These are phyloP conservation scores for Adela reaumurella DNA, from an alignment of 2,888 invertebrate species.

Conservation along the genomic window DNA sequence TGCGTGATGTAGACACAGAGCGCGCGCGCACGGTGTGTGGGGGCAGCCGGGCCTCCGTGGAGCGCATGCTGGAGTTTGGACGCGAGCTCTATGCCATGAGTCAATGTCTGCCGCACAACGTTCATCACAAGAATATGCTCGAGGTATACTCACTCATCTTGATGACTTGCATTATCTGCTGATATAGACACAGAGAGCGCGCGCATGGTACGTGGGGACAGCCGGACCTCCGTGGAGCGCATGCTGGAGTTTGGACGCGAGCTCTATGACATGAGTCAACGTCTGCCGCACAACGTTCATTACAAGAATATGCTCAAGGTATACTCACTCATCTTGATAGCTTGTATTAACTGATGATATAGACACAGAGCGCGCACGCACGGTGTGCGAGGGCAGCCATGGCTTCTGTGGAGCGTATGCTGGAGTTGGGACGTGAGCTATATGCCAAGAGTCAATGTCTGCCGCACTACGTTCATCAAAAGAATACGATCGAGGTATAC, in stretches of 20 bases:
- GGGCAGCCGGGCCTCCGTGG: constrained; percentile 77
- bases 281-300: constrained; percentile 75
- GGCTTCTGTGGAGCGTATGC: constrained; percentile 87
- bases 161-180: too few species aligned
- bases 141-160: constrained; percentile 59
- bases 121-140: constrained; percentile 86
- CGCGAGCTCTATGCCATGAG: constrained; percentile 91
- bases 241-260: constrained; percentile 94
- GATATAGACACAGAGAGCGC: constrained; percentile 12
- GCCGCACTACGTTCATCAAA: constrained; percentile 77
- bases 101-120: constrained; percentile 75
- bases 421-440: constrained; percentile 91
- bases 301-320: constrained; percentile 92
- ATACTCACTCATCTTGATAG: constrained; percentile 4
- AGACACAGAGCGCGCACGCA: constrained; percentile 22
- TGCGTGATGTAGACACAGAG: not conserved
- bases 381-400: constrained; percentile 67
- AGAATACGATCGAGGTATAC: constrained; percentile 84
- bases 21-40: constrained; percentile 56
- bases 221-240: constrained; percentile 82
- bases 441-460: constrained; percentile 87
- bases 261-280: constrained; percentile 86
- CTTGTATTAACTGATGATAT: too few species aligned
- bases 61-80: constrained; percentile 92
- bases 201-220: constrained; percentile 61